Evolutionary conservation across 2,113 vertebrate species (phyloP), one percentile per base, ranked within the genome.

Genomic region (Poecile atricapillus): DNA sequence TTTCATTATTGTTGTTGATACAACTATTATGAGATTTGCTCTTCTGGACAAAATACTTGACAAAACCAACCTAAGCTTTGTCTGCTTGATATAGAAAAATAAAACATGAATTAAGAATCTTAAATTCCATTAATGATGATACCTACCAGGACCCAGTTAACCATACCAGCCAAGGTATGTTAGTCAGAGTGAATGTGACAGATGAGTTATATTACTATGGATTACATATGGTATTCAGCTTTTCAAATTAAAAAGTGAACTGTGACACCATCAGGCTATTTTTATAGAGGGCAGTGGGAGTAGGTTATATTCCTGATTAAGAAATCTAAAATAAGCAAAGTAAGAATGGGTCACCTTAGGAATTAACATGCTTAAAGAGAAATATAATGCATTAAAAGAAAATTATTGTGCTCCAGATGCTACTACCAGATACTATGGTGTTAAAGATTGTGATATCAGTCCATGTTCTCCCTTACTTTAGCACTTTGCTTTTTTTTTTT

Each of bases 211-310:
- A 43, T 47, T 79, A 56, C 56, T 83, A 67, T 56, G 28, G 16
- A 81, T 67, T 80, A 63, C 52, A 93, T 10, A 65, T 5, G 21
- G 23, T n/a, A 87, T 46, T 75, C 41, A 47, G 15, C 68, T 96
- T 96, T 86, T 75, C 58, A 70, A 95, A 86, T 90, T 47, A 94
- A 92, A 76, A 94, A 17, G 23, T 79, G 55, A 90, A 83, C 83
- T 92, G 39, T 77, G 52, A 86, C 4, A 33, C 47, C 50, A 93
- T 35, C 33, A 44, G 31, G 62, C 49, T 91, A 84, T 89, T 96
- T 95, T 94, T 93, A 79, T 3, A 82, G 58, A 71, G 39, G 52
- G 27, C 44, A 83, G 59, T 50, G 21, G 46, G 62, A 88, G 83
- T 64, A 84, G 39, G 60, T 90, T 95, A 90, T 28, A 65, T 43